Evolutionary conservation across 2,797 vertebrate species (phyloP), one percentile per base, ranked within the genome.

Genomic region (Caiman crocodilus): DNA sequence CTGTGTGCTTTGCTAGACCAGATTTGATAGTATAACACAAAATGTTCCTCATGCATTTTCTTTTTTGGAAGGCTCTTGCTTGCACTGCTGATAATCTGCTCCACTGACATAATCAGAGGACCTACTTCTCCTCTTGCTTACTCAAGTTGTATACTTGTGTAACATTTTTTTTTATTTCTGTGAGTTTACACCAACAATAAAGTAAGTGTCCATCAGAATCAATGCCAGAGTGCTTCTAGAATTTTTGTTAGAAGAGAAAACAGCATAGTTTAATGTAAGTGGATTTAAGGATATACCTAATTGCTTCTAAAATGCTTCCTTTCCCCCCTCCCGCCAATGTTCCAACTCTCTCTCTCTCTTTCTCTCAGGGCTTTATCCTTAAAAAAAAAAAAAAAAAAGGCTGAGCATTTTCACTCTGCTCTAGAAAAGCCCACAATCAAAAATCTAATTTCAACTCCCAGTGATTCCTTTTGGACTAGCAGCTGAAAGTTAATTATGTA

Each of bases 151-250:
- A 60, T 23, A 7, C 2, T 10, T 73, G 15, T 11, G 14, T 6
- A 14, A 10, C 26, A 30, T 26, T 80, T n/a, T 2, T 26, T 4
- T 5, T 76, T 60, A 60, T 20, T 13, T 32, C 0, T 0, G 23
- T 25, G 23, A 84, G 55, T 20, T 32, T 7, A 64, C 17, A 65
- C 64, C 8, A 65, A 56, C 15, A 35, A 64, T 8, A 32, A 26
- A 63, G 10, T 6, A 69, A 25, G 10, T 26, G 69, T 73, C 21
- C 25, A 23, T 73, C 76, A 92, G 26, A 92, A 81, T 9, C 1
- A 21, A 69, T 1, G 18, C 5, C 1, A 1, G 69, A 76, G 3
- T 32, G 30, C 8, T n/a, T 1, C 30, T 73, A 26, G 25, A 50
- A 64, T 82, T 55, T 79, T 50, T 71, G 56, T 84, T 87, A 32